These are phyloP conservation scores for Phrynocephalus vlangalii DNA, from an alignment of 2,797 vertebrate species.

Conservation along the genomic window DNA sequence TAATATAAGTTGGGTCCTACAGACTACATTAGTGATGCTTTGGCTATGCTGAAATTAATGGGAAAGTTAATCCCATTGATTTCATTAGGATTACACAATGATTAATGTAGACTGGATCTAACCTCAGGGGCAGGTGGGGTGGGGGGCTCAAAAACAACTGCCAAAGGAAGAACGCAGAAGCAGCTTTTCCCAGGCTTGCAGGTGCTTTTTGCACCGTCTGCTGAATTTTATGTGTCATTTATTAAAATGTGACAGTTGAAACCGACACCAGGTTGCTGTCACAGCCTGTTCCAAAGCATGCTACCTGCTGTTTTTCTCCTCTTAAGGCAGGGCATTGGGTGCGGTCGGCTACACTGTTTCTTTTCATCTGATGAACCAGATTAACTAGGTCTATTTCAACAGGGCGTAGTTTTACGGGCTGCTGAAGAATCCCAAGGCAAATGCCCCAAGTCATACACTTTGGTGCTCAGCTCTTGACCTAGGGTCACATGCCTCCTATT, in stretches of 20 bases:
- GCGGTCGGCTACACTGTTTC: conserved; percentile 45
- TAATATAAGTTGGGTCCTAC: no score
- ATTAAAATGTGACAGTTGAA: conserved; percentile 15
- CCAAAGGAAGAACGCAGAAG: no score
- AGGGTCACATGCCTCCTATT: conserved; percentile 39
- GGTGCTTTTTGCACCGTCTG: conserved; percentile 8
- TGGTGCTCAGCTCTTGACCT: conserved; percentile 47
- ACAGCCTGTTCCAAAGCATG: conserved; percentile 29
- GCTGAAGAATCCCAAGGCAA: conserved; percentile 47
- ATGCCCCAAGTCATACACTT: conserved; percentile 52
- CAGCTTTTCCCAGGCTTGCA: no score
- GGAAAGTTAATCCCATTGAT: neutral
- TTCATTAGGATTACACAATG: neutral
- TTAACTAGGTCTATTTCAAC: conserved; percentile 56
- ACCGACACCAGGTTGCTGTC: conserved; percentile 23
- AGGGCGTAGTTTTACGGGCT: conserved; percentile 48
- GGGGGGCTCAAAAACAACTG: no score
- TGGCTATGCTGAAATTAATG: neutral
- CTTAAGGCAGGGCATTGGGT: conserved; percentile 32
- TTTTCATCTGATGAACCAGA: conserved; percentile 69
- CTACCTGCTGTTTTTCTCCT: neutral
- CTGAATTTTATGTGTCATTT: neutral
- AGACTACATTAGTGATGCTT: neutral
- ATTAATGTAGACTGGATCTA: neutral
- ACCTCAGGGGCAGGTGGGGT: neutral